phyloP scores from a whole-genome alignment of 2,797 vertebrate species.

The Chelmon rostratus region DNA sequence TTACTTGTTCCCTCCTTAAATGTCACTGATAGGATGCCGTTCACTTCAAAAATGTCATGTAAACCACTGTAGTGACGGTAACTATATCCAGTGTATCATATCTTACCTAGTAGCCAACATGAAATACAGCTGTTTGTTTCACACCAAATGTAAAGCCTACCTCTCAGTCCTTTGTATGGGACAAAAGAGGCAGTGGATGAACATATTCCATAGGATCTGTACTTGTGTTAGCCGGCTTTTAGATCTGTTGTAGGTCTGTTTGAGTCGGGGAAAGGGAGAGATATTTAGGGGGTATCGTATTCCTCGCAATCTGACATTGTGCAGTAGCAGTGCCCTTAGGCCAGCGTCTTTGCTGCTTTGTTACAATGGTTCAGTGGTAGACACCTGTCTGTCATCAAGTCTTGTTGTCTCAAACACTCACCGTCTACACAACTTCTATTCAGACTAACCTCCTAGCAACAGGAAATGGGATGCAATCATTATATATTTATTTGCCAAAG shows the following conservation, averaged over 20 bases:
- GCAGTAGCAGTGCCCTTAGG: slow-evolving; percentile 53
- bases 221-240: slow-evolving; percentile 59
- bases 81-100: slow-evolving; percentile 66
- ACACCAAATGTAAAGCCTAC: slow-evolving; percentile 58
- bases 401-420: slow-evolving; percentile 41
- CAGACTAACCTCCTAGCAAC: slow-evolving; percentile 6
- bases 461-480: slow-evolving; percentile 27
- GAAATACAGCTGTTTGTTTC: slow-evolving; percentile 77
- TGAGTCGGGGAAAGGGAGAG: slow-evolving; percentile 43
- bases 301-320: slow-evolving; percentile 75
- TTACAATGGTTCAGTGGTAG: slow-evolving; percentile 59
- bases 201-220: slow-evolving; percentile 67
- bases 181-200: slow-evolving; percentile 74
- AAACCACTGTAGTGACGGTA: slow-evolving; percentile 57
- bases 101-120: slow-evolving; percentile 60
- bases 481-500: slow-evolving; percentile 24
- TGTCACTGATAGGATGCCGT: slow-evolving; percentile 40
- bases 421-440: slow-evolving; percentile 29
- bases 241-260: slow-evolving; percentile 51
- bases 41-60: slow-evolving; percentile 51
- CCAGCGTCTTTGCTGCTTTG: slow-evolving; percentile 63
- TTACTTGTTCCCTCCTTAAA: slow-evolving; percentile 36
- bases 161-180: slow-evolving; percentile 66
- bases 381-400: slow-evolving; percentile 73
- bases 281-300: slow-evolving; percentile 74